Evolutionary conservation across 2,888 invertebrate genomes (phyloP).

Genomic region (Schrankia costaestrigalis): DNA sequence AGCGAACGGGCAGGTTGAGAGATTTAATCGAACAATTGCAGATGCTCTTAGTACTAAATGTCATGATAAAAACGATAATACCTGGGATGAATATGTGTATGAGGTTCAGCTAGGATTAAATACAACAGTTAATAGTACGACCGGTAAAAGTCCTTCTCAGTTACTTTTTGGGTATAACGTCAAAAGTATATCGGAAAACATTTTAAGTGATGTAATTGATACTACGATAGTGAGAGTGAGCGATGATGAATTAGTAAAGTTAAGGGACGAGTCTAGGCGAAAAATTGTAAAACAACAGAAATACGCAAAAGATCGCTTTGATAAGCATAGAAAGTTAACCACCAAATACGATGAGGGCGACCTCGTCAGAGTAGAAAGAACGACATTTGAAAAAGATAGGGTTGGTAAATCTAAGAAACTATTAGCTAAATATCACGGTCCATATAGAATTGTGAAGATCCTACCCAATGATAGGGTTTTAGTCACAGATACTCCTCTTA

Average conservation of each 20-base stretch:
- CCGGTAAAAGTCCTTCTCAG: conserved; percentile 4
- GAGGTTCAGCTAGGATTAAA: conserved; percentile 7
- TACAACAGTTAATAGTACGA: conserved; percentile 4
- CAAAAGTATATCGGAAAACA: neutral
- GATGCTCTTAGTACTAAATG: conserved; percentile 4
- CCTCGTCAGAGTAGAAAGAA: conserved; percentile 3
- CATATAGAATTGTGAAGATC: conserved; percentile 2
- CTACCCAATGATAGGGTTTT: conserved; percentile 3
- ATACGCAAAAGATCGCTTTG: too few relatives aligned
- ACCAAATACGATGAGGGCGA: too few relatives aligned
- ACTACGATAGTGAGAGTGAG: neutral
- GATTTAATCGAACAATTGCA: conserved; percentile 4
- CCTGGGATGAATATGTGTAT: conserved; percentile 2
- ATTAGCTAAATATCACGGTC: conserved; percentile 1
- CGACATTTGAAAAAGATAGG: neutral
- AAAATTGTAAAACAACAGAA: too few relatives aligned
- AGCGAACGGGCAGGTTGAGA: conserved; percentile 9
- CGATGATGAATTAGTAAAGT: too few relatives aligned
- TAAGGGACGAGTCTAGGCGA: neutral
- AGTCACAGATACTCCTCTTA: conserved; percentile 2
- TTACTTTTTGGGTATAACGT: conserved; percentile 4
- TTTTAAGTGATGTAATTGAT: conserved; percentile 1
- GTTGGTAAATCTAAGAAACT: conserved; percentile 4
- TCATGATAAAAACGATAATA: conserved; percentile 4
- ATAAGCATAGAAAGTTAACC: too few relatives aligned